A percentile compares a stretch with the other conserved stretches of the same genome.
Conservation (phyloP, 2,888 invertebrate genomes). For the Nemurella pictetii region DNA sequence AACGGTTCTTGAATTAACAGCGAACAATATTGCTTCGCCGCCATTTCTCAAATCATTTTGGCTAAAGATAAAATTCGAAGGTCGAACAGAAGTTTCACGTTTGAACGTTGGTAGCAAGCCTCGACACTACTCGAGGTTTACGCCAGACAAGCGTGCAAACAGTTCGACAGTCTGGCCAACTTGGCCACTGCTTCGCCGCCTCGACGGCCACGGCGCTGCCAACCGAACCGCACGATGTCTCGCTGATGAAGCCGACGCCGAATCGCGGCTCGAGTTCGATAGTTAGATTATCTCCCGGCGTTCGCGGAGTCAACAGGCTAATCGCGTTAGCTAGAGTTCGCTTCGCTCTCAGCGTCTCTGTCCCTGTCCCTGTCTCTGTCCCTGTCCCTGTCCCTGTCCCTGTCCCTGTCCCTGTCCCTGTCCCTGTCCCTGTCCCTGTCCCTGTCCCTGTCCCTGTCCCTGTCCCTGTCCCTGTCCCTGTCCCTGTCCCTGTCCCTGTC, state of each 20-base stretch:
- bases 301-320: background rate
- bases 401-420: constrained; percentile 6
- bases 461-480: constrained; percentile 47
- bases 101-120: no score
- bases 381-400: no score
- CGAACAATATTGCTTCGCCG: no score
- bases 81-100: no score
- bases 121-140: no score
- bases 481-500: constrained; percentile 22
- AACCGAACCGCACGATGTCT: background rate
- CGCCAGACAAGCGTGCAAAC: no score
- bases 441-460: constrained; percentile 25
- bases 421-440: constrained; percentile 14
- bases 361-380: no score
- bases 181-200: background rate
- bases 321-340: background rate
- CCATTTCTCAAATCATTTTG: no score
- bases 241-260: background rate
- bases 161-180: no score
- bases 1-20: no score
- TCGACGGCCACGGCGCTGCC: background rate
- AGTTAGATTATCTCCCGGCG: background rate
- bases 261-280: background rate
- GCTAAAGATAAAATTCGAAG: no score
- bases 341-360: background rate